Percentiles rank a stretch among this genome's conserved stretches.
Evolutionary conservation across 2,797 vertebrate species (phyloP).

Genomic region (Etheostoma perlongum): DNA sequence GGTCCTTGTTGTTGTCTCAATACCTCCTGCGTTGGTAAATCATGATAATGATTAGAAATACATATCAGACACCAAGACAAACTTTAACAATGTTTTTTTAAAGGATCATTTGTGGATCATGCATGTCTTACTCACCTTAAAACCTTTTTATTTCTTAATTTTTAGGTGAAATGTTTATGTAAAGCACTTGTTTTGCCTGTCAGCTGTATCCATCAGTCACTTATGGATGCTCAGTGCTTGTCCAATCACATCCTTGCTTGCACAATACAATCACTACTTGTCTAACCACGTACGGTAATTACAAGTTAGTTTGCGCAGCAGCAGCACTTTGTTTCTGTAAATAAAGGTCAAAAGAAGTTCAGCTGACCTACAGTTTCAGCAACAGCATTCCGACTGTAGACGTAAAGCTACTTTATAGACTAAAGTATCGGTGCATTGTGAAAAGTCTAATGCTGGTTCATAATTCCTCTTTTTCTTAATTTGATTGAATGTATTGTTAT

Average conservation of each 20-base stretch:
- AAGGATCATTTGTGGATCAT: not conserved
- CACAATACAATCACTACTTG: not conserved
- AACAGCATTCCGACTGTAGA: not conserved
- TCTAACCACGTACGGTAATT: not conserved
- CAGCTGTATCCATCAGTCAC: not conserved
- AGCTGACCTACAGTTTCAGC: constrained; percentile 10
- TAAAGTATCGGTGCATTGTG: not conserved
- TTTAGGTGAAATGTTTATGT: not conserved
- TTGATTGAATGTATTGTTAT: constrained; percentile 1
- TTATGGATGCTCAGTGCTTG: not conserved
- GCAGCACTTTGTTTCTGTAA: constrained; percentile 14
- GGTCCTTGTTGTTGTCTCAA: constrained; percentile 9
- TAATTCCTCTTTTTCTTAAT: constrained; percentile 12
- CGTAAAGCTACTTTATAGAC: constrained; percentile 5
- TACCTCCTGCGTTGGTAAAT: constrained; percentile 22
- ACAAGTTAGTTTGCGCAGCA: not conserved
- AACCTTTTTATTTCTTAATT: constrained; percentile 10
- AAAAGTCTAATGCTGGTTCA: constrained; percentile 1
- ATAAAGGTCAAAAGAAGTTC: constrained; percentile 31
- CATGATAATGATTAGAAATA: not conserved
- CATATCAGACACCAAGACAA: not conserved
- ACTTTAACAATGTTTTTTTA: not conserved
- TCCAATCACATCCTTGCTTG: not conserved
- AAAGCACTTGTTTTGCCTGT: not conserved
- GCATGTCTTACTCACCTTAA: not conserved